Percentiles rank a stretch among this genome's conserved stretches.
Conservation (phyloP, 2,888 invertebrate genomes). For the Drosophila nigritarsus region DNA sequence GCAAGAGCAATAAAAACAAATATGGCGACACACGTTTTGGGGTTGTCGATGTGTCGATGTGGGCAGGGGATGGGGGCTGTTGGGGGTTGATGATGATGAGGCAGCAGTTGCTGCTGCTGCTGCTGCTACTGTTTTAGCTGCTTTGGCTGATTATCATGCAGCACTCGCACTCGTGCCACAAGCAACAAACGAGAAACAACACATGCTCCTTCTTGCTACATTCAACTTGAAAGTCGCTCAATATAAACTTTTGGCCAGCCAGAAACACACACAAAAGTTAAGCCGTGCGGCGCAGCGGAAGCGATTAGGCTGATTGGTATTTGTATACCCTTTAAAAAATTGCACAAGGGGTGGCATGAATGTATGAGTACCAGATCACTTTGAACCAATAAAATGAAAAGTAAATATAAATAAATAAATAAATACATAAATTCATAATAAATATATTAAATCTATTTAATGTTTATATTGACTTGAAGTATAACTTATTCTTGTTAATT, state of each 20-base stretch:
- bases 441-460: neutral
- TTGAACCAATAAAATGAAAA: neutral
- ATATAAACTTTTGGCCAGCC: constrained; percentile 49
- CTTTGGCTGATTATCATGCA: constrained; percentile 70
- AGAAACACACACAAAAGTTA: constrained; percentile 68
- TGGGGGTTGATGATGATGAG: constrained; percentile 41
- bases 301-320: constrained; percentile 81
- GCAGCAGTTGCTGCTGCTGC: constrained; percentile 13
- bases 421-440: neutral
- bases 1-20: constrained; percentile 80
- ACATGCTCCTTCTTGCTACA: constrained; percentile 46
- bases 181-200: constrained; percentile 11
- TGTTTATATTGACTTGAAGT: too few relatives aligned
- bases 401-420: neutral
- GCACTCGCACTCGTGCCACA: constrained; percentile 53
- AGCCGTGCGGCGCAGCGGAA: constrained; percentile 82
- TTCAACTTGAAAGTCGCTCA: constrained; percentile 60
- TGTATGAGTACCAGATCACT: neutral
- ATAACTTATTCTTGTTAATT: too few relatives aligned
- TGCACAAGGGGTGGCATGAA: neutral
- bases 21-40: constrained; percentile 69
- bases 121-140: constrained; percentile 3
- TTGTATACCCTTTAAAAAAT: neutral
- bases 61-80: neutral
- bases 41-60: constrained; percentile 7